Base-by-base conservation (phyloP, 2,113 vertebrate genomes). In the Tonatia bakeri region DNA sequence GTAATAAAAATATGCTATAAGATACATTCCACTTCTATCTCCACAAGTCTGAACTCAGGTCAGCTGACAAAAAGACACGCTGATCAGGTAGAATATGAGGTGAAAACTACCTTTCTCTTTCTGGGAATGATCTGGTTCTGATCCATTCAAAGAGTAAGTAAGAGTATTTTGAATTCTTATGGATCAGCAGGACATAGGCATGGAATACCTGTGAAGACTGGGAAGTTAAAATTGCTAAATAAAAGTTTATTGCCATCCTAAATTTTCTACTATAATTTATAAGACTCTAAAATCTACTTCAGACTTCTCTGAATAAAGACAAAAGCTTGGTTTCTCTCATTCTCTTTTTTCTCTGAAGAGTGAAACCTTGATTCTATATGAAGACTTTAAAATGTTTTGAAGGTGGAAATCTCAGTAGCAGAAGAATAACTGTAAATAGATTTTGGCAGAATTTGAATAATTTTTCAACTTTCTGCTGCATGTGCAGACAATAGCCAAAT, bases 391-490 rank as follows among this genome's bases (percentile, higher is more conserved):
- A 95, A 82, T 90, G 45, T 94, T 97, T 94, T 84, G 83, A 91
- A 85, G 59, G 45, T 91, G 10, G 65, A 76, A 91, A 70, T 92
- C 76, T 96, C 76, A 80, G 47, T 54, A 75, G 26, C 69, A 83
- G 69, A 93, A 95, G 93, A 93, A 90, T 73, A 96, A 85, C 93
- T 92, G 17, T 93, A 93, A 96, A 95, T 87, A 93, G 40, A 70
- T 75, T 91, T 95, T 94, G 97, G 82, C 91, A 97, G 82, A n/a
- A 87, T 79, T 87, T 95, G 92, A 97, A 93, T 96, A 95, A 93
- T 87, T 94, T 96, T 95, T 96, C 92, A 95, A 69, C 75, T 93
- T 95, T 95, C 65, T 94, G 80, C 28, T 94, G 80, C n/a, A 72
- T 87, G 87, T 90, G 70, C 87, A 96, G 95, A 96, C 91, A 96